Base-by-base conservation (phyloP, 2,888 invertebrate species). In the Drosophila robusta region DNA sequence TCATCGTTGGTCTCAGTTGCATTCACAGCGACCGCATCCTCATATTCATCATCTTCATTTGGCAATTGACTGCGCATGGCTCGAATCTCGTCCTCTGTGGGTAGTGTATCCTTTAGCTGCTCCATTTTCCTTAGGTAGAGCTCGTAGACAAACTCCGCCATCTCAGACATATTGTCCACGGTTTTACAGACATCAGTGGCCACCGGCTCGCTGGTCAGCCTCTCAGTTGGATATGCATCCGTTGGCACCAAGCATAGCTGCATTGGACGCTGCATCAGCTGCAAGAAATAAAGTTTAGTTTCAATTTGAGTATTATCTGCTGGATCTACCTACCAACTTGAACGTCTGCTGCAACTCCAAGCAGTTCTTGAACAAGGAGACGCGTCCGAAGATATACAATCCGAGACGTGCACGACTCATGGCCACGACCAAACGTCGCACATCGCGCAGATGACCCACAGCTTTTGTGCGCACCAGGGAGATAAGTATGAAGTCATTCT, bases 361-460 rank as follows among this genome's bases (percentile, higher is more conserved):
- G 92, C 99, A 99, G 93, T 99, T 98, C 90, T 96, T 95, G 93
- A 99, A 99, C 47, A 99, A 94, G 3, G 96, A 94, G 1, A 97
- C 97, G 51, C 99, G 93, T 0, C 98, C 99, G 93, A 99, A 98
- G 32, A 99, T 95, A 91, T 99, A 99, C 0, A 99, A 94, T 0
- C 99, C 99, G 22, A 99, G 95, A 11, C 99, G 94, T 0, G 99
- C 99, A 87, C 99, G 95, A 56, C 99, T 99, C 95, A 99, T 97
- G 4, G 99, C 99, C 4, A 99, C 99, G 44, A 99, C 96, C 71
- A 99, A 94, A 90, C 99, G 96, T 8, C 99, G 94, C 0, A 99
- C 97, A 93, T 99, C 99, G 34, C 99, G 94, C 72, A 99, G 94
- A 93, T 99, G 99, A 38, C 99, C 99, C n/a, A 99, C 99, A 0